phyloP scores from a whole-genome alignment of 2,888 invertebrate species.

The Lochmaea capreae region DNA sequence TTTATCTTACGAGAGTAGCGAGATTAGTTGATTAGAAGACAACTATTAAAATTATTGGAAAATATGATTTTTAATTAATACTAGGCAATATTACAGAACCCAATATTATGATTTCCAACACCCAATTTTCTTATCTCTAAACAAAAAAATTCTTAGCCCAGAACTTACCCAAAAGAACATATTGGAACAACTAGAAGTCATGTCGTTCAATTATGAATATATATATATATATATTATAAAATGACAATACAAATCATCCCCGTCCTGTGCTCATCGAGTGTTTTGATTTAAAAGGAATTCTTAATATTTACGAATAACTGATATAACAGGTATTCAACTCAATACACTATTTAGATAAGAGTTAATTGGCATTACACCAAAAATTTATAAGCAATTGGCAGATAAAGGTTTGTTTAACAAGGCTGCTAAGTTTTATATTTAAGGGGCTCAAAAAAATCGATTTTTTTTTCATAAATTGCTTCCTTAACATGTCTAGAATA shows the following conservation, averaged over 20 bases:
- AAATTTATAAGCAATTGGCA: not conserved
- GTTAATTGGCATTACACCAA: not conserved
- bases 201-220: not conserved
- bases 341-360: not conserved
- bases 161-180: not conserved
- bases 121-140: not conserved
- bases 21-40: not conserved
- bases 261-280: not conserved
- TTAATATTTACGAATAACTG: conserved; percentile 1
- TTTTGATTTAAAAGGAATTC: not conserved
- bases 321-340: conserved; percentile 4
- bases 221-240: not conserved
- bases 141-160: not conserved
- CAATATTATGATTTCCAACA: too few relatives aligned
- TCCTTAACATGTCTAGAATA: too few relatives aligned
- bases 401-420: not conserved
- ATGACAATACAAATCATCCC: not conserved
- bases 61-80: too few relatives aligned
- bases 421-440: not conserved
- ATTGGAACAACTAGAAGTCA: not conserved
- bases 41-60: too few relatives aligned
- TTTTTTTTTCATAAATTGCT: too few relatives aligned
- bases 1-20: not conserved
- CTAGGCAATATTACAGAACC: too few relatives aligned
- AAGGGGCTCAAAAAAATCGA: too few relatives aligned